Evolutionary conservation across 2,888 invertebrate genomes (phyloP).

Genomic region (Pristionchus entomophagus): DNA sequence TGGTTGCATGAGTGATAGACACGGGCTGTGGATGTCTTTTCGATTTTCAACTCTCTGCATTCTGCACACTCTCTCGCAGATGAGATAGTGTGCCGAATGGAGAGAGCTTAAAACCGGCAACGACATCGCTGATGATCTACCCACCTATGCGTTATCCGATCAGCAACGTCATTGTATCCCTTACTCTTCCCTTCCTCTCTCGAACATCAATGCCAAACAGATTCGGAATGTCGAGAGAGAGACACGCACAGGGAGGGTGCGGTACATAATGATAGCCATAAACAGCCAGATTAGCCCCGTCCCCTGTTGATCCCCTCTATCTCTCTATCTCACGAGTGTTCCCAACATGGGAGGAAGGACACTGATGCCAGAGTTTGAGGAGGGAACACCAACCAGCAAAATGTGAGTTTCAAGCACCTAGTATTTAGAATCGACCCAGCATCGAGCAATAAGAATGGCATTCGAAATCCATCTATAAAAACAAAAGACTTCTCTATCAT

Average conservation of each 20-base stretch:
- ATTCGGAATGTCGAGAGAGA: constrained; percentile 28
- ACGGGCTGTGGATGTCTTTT: too few relatives aligned
- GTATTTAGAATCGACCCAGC: too few relatives aligned
- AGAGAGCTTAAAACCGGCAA: not conserved
- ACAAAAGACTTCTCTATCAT: too few relatives aligned
- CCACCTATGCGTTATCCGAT: constrained; percentile 4
- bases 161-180: not conserved
- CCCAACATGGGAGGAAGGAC: not conserved
- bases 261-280: constrained; percentile 22
- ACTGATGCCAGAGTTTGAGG: too few relatives aligned
- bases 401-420: too few relatives aligned
- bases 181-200: not conserved
- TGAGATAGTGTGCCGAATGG: too few relatives aligned
- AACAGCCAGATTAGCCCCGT: constrained; percentile 15
- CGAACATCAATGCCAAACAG: constrained; percentile 38
- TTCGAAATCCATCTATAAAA: too few relatives aligned
- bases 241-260: not conserved
- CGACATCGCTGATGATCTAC: not conserved
- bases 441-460: too few relatives aligned
- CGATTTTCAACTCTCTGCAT: not conserved
- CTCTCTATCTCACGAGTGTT: not conserved
- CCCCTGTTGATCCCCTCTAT: not conserved
- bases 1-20: constrained; percentile 29
- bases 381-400: not conserved
- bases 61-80: not conserved